phyloP scores from a whole-genome alignment of 30 jellyfish, hydroid and myxozoan species.

The Cassiopea andromeda region DNA sequence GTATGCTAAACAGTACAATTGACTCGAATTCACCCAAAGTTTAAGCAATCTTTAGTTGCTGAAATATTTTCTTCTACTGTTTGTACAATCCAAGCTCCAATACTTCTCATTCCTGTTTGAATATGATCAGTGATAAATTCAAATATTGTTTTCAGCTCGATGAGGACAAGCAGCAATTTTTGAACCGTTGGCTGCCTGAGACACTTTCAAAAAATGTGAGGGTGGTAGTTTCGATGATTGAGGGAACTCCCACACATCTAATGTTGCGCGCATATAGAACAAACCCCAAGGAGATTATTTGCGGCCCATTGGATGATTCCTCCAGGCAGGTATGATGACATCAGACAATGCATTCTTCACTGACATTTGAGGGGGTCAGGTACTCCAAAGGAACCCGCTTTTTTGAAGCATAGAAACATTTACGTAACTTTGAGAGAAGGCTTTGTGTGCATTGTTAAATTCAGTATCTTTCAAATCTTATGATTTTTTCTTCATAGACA shows the following conservation, averaged over 20 bases:
- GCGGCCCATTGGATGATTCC: slow-evolving; percentile 89
- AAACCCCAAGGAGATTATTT: slow-evolving; percentile 87
- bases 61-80: background rate
- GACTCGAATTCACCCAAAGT: too few relatives aligned
- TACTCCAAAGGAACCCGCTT: too few relatives aligned
- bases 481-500: too few relatives aligned
- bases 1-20: too few relatives aligned
- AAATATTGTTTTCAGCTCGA: slow-evolving; percentile 69
- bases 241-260: slow-evolving; percentile 96
- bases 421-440: too few relatives aligned
- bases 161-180: slow-evolving; percentile 94
- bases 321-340: slow-evolving; percentile 81
- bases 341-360: too few relatives aligned
- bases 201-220: slow-evolving; percentile 82
- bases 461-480: too few relatives aligned
- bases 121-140: background rate
- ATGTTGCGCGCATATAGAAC: slow-evolving; percentile 89
- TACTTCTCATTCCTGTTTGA: background rate
- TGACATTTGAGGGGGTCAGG: too few relatives aligned
- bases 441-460: too few relatives aligned
- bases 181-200: slow-evolving; percentile 98
- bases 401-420: too few relatives aligned
- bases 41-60: too few relatives aligned
- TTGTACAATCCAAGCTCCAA: background rate
- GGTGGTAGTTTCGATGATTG: slow-evolving; percentile 95